Evolutionary conservation across 2,113 vertebrate genomes (phyloP).

Genomic region (Neogobius melanostomus): DNA sequence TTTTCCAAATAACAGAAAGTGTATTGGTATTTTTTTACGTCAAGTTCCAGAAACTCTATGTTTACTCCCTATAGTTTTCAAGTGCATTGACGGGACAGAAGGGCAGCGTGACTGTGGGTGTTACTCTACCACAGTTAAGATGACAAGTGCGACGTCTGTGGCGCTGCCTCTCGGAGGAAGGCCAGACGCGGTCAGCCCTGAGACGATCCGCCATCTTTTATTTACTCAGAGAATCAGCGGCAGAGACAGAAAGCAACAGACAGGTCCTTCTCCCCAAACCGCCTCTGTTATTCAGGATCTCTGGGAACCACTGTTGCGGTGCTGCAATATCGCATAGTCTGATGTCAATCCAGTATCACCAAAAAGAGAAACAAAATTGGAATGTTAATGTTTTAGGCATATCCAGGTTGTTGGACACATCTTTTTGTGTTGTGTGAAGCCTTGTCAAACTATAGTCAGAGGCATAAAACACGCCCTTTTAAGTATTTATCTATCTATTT

Average conservation of each 20-base stretch:
- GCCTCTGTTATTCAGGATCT: not conserved
- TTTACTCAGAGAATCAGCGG: conserved; percentile 67
- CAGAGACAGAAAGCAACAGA: conserved; percentile 48
- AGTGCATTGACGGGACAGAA: conserved; percentile 23
- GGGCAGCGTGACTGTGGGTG: conserved; percentile 26
- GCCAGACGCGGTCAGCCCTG: conserved; percentile 28
- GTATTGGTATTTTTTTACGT: conserved; percentile 20
- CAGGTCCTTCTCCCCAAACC: conserved; percentile 29
- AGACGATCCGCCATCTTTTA: conserved; percentile 54
- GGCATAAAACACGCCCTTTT: too few species aligned
- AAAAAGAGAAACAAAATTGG: too few species aligned
- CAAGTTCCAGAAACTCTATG: conserved; percentile 36
- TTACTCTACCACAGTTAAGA: conserved; percentile 43
- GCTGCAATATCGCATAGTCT: too few species aligned
- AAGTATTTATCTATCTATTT: not conserved
- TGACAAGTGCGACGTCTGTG: conserved; percentile 39
- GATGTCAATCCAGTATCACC: too few species aligned
- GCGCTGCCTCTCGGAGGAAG: conserved; percentile 16
- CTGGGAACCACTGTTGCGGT: too few species aligned
- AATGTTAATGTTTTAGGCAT: too few species aligned
- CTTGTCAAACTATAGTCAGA: too few species aligned
- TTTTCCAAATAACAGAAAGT: not conserved
- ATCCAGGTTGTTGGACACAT: too few species aligned
- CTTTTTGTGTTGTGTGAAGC: too few species aligned
- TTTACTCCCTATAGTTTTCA: conserved; percentile 41